Conservation (phyloP, 1,140 invertebrate species). For the Schlechtendalia chinensis region DNA sequence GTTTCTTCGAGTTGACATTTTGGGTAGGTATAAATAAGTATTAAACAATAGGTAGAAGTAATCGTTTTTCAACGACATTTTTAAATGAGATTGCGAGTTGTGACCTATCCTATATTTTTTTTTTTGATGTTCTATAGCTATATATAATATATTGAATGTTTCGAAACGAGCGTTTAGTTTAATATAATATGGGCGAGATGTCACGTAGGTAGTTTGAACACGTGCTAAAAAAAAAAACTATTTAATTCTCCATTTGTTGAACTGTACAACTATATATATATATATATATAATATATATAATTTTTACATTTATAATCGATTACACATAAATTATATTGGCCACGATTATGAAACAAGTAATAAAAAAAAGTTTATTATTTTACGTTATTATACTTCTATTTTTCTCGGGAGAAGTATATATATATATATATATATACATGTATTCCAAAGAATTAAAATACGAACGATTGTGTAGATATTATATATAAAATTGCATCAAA, state of each 20-base stretch:
- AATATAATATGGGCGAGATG: constrained; percentile 38
- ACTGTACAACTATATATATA: background rate
- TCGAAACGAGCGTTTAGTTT: background rate
- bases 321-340: background rate
- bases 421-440: too few relatives aligned
- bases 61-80: constrained; percentile 29
- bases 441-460: background rate
- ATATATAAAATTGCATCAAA: background rate
- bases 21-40: background rate
- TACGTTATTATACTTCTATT: too few relatives aligned
- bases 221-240: constrained; percentile 17
- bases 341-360: background rate
- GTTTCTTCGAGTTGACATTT: constrained; percentile 22
- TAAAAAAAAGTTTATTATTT: background rate
- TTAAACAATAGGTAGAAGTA: constrained; percentile 28
- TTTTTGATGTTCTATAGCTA: background rate
- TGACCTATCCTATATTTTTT: constrained; percentile 37
- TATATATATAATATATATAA: background rate
- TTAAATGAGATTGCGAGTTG: constrained; percentile 41
- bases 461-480: background rate
- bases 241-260: constrained; percentile 16
- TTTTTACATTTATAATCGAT: constrained; percentile 8
- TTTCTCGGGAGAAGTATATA: too few relatives aligned
- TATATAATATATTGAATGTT: background rate
- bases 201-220: constrained; percentile 38